phyloP scores from a whole-genome alignment of 2,888 invertebrate genomes.

The Criorhina ranunculi region DNA sequence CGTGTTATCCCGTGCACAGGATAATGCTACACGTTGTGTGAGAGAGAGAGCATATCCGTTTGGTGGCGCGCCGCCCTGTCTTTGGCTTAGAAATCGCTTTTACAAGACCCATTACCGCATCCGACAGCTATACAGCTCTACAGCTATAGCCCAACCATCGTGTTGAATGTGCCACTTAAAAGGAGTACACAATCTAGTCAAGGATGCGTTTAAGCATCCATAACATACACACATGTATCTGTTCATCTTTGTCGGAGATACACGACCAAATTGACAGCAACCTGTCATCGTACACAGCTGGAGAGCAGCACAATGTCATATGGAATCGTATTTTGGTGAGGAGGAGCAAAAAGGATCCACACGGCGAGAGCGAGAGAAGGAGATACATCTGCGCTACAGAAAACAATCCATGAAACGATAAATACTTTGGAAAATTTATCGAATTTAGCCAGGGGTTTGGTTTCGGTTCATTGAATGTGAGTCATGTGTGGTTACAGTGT shows the following conservation, averaged over 20 bases:
- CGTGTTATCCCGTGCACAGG: slow-evolving; percentile 45
- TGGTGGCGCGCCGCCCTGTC: background rate
- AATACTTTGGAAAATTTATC: slow-evolving; percentile 49
- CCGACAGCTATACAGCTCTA: background rate
- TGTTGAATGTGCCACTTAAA: slow-evolving; percentile 55
- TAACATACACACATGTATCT: slow-evolving; percentile 11
- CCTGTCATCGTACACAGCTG: slow-evolving; percentile 65
- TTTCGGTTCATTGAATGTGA: slow-evolving; percentile 22
- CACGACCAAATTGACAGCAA: slow-evolving; percentile 63
- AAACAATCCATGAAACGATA: slow-evolving; percentile 57
- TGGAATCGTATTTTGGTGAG: background rate
- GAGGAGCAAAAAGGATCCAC: background rate
- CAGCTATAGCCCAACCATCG: background rate
- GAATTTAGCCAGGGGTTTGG: slow-evolving; percentile 4
- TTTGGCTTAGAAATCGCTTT: slow-evolving; percentile 37
- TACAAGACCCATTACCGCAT: slow-evolving; percentile 35
- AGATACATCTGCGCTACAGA: slow-evolving; percentile 21
- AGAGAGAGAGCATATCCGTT: background rate
- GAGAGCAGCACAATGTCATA: slow-evolving; percentile 22
- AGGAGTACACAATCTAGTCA: slow-evolving; percentile 44
- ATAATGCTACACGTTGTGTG: slow-evolving; percentile 18
- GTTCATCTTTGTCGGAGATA: slow-evolving; percentile 23
- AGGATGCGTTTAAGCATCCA: slow-evolving; percentile 70
- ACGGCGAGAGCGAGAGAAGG: too few species aligned
- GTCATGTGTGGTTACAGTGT: slow-evolving; percentile 17